Percentiles rank a stretch among this genome's conserved stretches.
Evolutionary conservation across 2,888 invertebrate species (phyloP).

Genomic region (Trachelus stipa): DNA sequence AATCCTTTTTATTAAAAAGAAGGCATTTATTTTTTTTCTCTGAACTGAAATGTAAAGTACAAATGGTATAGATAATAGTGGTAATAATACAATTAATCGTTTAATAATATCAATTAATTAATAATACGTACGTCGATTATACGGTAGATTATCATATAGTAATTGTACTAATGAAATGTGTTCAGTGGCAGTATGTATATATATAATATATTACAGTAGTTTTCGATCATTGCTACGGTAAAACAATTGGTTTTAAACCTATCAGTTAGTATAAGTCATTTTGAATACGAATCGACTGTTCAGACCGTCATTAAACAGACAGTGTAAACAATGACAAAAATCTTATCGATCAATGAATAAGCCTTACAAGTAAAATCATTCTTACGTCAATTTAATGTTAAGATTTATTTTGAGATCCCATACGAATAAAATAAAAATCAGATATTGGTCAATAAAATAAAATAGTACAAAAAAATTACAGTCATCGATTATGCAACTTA

Average conservation of each 20-base stretch:
- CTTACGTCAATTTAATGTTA: slow-evolving; percentile 2
- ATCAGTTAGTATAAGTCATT: slow-evolving; percentile 15
- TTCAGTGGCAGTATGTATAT: slow-evolving; percentile 64
- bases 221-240: slow-evolving; percentile 34
- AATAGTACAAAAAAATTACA: neutral
- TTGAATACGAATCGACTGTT: slow-evolving; percentile 7
- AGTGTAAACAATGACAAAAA: neutral
- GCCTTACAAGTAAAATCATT: slow-evolving; percentile 12
- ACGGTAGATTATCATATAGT: slow-evolving; percentile 46
- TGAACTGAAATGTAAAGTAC: slow-evolving; percentile 65
- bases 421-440: slow-evolving; percentile 9
- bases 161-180: slow-evolving; percentile 66
- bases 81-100: slow-evolving; percentile 62
- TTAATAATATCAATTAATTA: slow-evolving; percentile 64
- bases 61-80: slow-evolving; percentile 66
- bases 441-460: slow-evolving; percentile 17
- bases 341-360: slow-evolving; percentile 15
- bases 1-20: slow-evolving; percentile 63
- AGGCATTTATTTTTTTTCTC: slow-evolving; percentile 65
- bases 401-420: slow-evolving; percentile 10
- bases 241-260: slow-evolving; percentile 32
- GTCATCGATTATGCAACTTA: neutral
- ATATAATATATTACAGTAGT: slow-evolving; percentile 41
- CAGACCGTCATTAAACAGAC: slow-evolving; percentile 9
- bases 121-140: slow-evolving; percentile 51